phyloP scores from a whole-genome alignment of 1,140 invertebrate species.

The Metaphire vulgaris region DNA sequence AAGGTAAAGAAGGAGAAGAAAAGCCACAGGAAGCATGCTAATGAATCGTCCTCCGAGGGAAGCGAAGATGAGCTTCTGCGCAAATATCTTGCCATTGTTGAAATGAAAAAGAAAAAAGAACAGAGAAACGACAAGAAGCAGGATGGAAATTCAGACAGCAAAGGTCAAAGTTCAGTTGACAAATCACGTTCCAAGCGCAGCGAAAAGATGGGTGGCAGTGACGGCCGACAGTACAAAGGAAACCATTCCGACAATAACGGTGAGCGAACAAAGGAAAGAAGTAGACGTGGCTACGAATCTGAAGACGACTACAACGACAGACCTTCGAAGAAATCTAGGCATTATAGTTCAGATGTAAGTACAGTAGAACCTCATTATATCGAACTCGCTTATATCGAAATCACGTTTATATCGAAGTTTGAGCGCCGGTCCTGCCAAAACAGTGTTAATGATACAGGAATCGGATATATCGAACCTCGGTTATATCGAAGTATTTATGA shows the following conservation, averaged over 20 bases:
- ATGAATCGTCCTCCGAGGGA: neutral
- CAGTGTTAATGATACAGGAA: too few relatives aligned
- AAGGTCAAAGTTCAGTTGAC: neutral
- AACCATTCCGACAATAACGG: too few relatives aligned
- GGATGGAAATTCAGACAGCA: neutral
- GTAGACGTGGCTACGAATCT: neutral
- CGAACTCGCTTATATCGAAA: too few relatives aligned
- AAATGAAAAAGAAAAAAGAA: neutral
- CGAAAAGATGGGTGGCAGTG: neutral
- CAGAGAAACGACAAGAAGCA: neutral
- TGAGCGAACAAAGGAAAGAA: too few relatives aligned
- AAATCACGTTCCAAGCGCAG: neutral
- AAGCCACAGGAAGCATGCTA: neutral
- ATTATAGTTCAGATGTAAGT: neutral
- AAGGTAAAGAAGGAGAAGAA: neutral
- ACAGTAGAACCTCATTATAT: too few relatives aligned
- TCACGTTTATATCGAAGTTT: too few relatives aligned
- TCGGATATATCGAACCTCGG: too few relatives aligned
- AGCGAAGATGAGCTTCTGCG: neutral
- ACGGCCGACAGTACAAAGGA: neutral
- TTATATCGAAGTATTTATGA: too few relatives aligned
- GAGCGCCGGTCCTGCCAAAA: too few relatives aligned
- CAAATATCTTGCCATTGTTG: neutral
- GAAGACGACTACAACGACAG: neutral
- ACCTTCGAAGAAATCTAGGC: neutral